Base-by-base conservation (phyloP, 2,113 vertebrate species). In the Illadopsis cleaveri region DNA sequence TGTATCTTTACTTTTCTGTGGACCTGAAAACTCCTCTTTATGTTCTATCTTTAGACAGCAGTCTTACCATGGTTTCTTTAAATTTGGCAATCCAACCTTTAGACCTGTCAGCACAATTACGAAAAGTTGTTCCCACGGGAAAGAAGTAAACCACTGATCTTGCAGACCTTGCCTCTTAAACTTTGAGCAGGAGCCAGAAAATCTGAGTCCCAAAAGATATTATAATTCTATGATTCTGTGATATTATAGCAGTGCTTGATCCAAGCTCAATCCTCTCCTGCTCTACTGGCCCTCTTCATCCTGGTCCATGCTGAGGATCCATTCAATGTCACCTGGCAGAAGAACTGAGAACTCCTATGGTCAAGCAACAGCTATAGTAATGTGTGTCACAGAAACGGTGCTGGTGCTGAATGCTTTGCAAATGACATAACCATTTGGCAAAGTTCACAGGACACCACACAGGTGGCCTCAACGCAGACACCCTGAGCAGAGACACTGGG, bases 361-460 rank as follows among this genome's bases (percentile, higher is more conserved):
- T 35, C 33, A 71, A 44, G 27, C 1, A 2, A 42, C 66, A 72
- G 35, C 40, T 68, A 4, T 1, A 30, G 30, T 8, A 62, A 48
- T 22, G 9, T 76, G 23, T 51, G 33, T 33, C 44, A 37, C 9
- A 57, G 44, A 58, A 66, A 93, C 15, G 25, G 50, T 1, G 4
- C 11, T 2, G 5, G 24, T 38, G 45, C 27, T 44, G 24, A 62
- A 60, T 0, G 0, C 25, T 88, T 71, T 88, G 42, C 20, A 68
- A 54, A 62, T 25, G 33, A 37, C 42, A 62, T 17, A 61, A n/a
- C 10, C 61, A 40, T 40, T 66, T 75, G 33, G n/a, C 57, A 58
- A 35, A 62, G 44, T 10, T 58, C 48, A 58, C 38, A 86, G 57
- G 90, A 87, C 15, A 33, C 24, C 31, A 62, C 0, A 0, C 12